Base-by-base conservation (phyloP, 2,888 invertebrate species). In the Eupithecia inturbata region DNA sequence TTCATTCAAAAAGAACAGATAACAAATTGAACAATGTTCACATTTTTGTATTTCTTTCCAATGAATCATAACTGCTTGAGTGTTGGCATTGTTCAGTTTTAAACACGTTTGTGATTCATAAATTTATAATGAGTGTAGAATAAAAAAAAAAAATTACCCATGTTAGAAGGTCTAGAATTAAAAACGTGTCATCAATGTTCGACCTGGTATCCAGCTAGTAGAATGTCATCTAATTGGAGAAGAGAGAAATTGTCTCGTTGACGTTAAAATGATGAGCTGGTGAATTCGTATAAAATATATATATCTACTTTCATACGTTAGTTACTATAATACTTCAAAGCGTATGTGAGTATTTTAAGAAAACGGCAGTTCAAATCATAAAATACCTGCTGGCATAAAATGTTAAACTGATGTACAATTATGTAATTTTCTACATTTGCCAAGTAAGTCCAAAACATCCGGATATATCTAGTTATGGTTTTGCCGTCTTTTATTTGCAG, bases 401-500 rank as follows among this genome's bases (percentile, higher is more conserved):
- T 19, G 45, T 49, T 45, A 7, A 41, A 14, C 45, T 19, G 19
- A 49, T n/a, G 49, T 49, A n/a, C n/a, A 49, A 49, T 45, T 45
- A 16, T 45, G 45, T 1, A 19, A 45, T 49, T 49, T 49, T n/a
- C 49, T 53, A 12, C 3, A 66, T 26, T 68, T 64, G 62, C 41
- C 53, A 1, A 75, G 69, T 36, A 64, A n/a, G 12, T 57, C 12
- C 9, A n/a, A 64, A 64, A 33, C 19, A n/a, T 22, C 39, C 36
- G 66, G 66, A 66, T 22, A 41, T 39, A 36, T 2, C 62, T 62
- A 36, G 31, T 62, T 72, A 41, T 67, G 53, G 67, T 69, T 71
- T 71, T 39, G 28, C 41, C 64, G 33, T 68, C 68, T 68, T 39
- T 62, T 68, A 64, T 66, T 75, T 63, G 70, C 67, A 63, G 66